phyloP scores from a whole-genome alignment of 2,888 invertebrate genomes.

The Spilarctia lutea region DNA sequence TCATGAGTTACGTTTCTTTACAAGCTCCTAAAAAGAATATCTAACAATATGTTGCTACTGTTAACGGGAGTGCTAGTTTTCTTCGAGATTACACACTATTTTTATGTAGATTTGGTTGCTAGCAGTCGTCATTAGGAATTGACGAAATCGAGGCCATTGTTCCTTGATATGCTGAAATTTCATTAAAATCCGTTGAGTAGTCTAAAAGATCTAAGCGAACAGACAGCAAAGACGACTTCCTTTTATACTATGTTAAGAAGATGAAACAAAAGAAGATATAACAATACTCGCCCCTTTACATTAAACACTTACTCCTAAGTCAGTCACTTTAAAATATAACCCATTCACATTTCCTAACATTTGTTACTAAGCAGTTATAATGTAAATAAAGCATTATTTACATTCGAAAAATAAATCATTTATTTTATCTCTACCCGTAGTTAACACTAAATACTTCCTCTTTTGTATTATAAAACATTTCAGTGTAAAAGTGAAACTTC shows the following conservation, averaged over 20 bases:
- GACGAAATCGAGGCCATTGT: not conserved
- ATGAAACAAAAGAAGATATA: too few relatives aligned
- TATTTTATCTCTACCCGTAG: not conserved
- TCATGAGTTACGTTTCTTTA: constrained; percentile 4
- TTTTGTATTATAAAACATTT: not conserved
- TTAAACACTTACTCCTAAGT: too few relatives aligned
- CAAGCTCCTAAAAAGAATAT: not conserved
- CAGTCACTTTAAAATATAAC: not conserved
- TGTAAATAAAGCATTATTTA: too few relatives aligned
- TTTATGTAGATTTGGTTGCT: not conserved
- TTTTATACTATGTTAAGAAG: too few relatives aligned
- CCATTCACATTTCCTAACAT: constrained; percentile 2
- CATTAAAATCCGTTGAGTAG: too few relatives aligned
- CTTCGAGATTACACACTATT: not conserved
- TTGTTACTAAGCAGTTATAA: not conserved
- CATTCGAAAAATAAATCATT: not conserved
- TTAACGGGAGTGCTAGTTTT: not conserved
- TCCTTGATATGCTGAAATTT: not conserved
- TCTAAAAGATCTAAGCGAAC: too few relatives aligned
- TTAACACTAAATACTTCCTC: not conserved
- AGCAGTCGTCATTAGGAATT: not conserved
- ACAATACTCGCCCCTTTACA: too few relatives aligned
- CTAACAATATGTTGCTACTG: not conserved
- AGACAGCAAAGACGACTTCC: too few relatives aligned
- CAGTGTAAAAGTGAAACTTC: constrained; percentile 1